These are phyloP conservation scores for Acrocephalus scirpaceus DNA, from an alignment of 2,797 vertebrate species.

Conservation along the genomic window DNA sequence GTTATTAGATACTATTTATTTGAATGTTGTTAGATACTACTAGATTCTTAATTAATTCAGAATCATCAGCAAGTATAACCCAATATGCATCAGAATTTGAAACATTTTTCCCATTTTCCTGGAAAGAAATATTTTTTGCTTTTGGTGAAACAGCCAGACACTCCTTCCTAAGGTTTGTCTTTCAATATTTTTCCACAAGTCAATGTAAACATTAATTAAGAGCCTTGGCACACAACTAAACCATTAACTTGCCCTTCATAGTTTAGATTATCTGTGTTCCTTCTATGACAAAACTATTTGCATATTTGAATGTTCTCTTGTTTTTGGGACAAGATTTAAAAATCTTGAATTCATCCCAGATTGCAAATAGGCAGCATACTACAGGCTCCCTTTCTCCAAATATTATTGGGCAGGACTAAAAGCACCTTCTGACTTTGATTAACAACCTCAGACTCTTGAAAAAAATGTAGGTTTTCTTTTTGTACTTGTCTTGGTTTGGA, in stretches of 20 bases:
- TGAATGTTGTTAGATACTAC: background rate
- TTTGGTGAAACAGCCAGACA: background rate
- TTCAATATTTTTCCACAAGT: background rate
- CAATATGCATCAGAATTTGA: background rate
- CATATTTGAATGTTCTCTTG: background rate
- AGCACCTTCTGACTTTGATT: background rate
- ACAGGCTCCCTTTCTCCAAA: background rate
- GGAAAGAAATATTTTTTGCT: background rate
- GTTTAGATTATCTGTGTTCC: background rate
- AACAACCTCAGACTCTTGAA: background rate
- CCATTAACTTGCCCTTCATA: background rate
- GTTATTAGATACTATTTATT: background rate
- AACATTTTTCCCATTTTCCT: background rate
- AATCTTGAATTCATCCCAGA: background rate
- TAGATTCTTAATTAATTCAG: background rate
- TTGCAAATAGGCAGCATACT: background rate
- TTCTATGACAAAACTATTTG: background rate
- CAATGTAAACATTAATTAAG: background rate
- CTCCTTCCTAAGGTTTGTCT: background rate
- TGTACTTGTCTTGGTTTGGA: background rate
- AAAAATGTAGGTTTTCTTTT: background rate
- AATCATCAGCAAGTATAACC: background rate
- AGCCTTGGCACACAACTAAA: background rate
- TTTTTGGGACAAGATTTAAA: background rate
- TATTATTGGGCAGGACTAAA: background rate